Evolutionary conservation across 2,797 vertebrate genomes (phyloP).

Genomic region (Oreochromis mossambicus): DNA sequence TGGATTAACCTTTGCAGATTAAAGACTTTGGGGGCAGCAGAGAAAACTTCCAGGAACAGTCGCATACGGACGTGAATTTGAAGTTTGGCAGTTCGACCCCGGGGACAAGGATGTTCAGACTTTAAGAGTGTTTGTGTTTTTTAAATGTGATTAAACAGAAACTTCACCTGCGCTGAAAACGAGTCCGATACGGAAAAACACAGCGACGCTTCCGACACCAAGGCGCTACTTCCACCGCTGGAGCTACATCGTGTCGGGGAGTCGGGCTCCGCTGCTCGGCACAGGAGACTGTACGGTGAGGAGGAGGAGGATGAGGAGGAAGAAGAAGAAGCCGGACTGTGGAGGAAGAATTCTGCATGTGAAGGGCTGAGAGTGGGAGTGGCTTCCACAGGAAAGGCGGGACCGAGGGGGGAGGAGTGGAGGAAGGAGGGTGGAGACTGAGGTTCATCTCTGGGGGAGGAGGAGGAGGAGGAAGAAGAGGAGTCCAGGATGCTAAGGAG

Average conservation of each 20-base stretch:
- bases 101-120: neutral
- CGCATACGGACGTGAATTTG: neutral
- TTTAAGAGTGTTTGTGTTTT: neutral
- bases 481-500: constrained; percentile 49
- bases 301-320: constrained; percentile 43
- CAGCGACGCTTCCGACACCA: neutral
- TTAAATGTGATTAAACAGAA: neutral
- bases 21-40: neutral
- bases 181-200: neutral
- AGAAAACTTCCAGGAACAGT: neutral
- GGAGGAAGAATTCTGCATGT: constrained; percentile 40
- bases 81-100: neutral
- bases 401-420: constrained; percentile 54
- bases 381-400: constrained; percentile 41
- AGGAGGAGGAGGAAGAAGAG: constrained; percentile 10
- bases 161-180: constrained; percentile 36
- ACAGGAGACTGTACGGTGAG: constrained; percentile 61
- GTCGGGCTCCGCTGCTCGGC: constrained; percentile 35
- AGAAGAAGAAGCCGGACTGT: constrained; percentile 69
- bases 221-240: constrained; percentile 18
- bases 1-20: neutral
- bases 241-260: constrained; percentile 54
- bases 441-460: constrained; percentile 37
- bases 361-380: constrained; percentile 51
- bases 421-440: constrained; percentile 48